Base-by-base conservation (phyloP, 1,140 invertebrate genomes). In the Drosophila tristis region DNA sequence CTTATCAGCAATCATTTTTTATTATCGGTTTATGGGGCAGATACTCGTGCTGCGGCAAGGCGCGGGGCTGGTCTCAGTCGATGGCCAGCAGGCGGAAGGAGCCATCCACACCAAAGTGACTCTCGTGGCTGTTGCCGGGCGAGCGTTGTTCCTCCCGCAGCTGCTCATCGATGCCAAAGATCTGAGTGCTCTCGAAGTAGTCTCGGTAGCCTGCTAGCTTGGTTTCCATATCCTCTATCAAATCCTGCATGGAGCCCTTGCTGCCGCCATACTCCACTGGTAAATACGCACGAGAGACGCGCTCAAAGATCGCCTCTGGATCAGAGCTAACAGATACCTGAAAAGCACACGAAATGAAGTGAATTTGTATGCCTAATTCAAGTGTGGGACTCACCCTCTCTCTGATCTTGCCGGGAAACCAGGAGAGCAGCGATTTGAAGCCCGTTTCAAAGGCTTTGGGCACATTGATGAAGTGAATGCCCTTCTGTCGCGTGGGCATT, bases 211-310 rank as follows among this genome's bases (percentile, higher is more conserved):
- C 90, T 4, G 82, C 72, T 0, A 94, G 64, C 78, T 94, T 94
- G 4, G 85, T 91, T 65, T 93, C 93, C 94, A 94, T 94, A 35
- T 92, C 72, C 15, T 92, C 92, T 92, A 91, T 73, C 44, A 92
- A 92, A 55, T 93, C 93, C 72, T 55, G 84, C 23, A 87, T 78
- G 5, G 92, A 64, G n/a, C 94, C 93, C 60, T 91, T 92, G 25
- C 92, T 90, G 2, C 94, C 94, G 1, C 94, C 94, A 66, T 93
- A 94, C 66, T 95, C 94, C 43, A 92, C 90, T 0, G 95, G 94
- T 11, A 94, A 65, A 29, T 92, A 89, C 4, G 94, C 91, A 20
- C 89, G 67, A 0, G 93, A 92, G 4, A 94, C 78, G 29, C 80
- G 91, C 58, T 93, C 90, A 25, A 82, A 85, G 2, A 94, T 80